phyloP scores from a whole-genome alignment of 2,888 invertebrate species.

The Lepetodrilus schrolli region DNA sequence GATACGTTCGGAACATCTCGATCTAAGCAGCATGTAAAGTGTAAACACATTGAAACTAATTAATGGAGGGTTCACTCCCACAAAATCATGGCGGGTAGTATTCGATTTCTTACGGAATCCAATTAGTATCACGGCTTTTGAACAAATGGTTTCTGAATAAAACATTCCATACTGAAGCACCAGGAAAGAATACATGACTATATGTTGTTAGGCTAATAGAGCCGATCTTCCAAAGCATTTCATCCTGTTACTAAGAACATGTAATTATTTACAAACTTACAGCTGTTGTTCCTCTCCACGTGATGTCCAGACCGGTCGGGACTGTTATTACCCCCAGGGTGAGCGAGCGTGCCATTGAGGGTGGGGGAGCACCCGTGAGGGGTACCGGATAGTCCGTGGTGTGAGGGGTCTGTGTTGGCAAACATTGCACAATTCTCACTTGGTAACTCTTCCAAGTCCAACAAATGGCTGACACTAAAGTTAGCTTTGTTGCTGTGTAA shows the following conservation, averaged over 20 bases:
- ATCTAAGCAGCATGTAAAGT: background rate
- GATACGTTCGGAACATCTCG: background rate
- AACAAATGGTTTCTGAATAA: no score
- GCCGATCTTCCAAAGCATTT: no score
- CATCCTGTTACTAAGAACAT: no score
- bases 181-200: no score
- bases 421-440: conserved; percentile 68
- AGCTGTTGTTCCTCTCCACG: conserved; percentile 30
- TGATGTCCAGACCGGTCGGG: conserved; percentile 7
- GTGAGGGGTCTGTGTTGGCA: conserved; percentile 58
- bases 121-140: no score
- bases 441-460: conserved; percentile 66
- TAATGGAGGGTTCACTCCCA: background rate
- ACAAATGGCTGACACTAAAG: conserved; percentile 64
- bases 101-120: no score
- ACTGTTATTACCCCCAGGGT: conserved; percentile 10
- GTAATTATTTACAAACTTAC: no score
- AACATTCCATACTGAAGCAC: no score
- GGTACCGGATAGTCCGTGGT: conserved; percentile 45
- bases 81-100: background rate
- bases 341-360: conserved; percentile 35
- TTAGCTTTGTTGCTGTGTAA: conserved; percentile 61
- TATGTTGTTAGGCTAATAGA: no score
- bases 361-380: conserved; percentile 55
- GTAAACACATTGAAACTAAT: background rate